Evolutionary conservation across 1,140 invertebrate genomes (phyloP).

Genomic region (Rhizoglyphus robini): DNA sequence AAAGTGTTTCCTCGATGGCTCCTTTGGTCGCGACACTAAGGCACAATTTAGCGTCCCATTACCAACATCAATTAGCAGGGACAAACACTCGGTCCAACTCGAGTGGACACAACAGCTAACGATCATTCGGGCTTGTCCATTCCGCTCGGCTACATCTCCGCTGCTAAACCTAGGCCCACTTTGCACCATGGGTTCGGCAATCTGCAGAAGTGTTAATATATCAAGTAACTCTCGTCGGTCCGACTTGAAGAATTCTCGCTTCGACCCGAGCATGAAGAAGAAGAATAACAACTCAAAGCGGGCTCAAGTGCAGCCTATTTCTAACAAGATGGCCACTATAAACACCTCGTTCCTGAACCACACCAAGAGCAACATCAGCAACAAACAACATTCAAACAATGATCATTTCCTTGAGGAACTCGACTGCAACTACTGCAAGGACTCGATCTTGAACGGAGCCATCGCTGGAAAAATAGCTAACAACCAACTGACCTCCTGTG

Average conservation of each 20-base stretch:
- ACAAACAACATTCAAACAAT: background rate
- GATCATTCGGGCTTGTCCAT: background rate
- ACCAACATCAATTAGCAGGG: background rate
- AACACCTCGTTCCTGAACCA: conserved; percentile 13
- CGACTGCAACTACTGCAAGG: background rate
- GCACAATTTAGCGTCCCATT: no score
- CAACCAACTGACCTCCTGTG: background rate
- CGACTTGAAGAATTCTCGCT: conserved; percentile 7
- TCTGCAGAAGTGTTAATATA: background rate
- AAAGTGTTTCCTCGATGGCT: no score
- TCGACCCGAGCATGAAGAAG: background rate
- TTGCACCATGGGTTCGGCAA: background rate
- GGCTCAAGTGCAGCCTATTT: background rate
- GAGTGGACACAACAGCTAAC: no score
- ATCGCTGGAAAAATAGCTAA: background rate
- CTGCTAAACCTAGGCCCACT: no score
- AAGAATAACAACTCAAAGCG: background rate
- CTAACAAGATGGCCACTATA: background rate
- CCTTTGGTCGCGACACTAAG: no score
- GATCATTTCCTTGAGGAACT: conserved; percentile 12
- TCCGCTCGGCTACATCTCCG: no score
- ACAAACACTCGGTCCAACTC: background rate
- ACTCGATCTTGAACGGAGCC: background rate
- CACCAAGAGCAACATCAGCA: background rate
- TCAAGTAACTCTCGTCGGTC: background rate